A percentile compares a stretch with the other conserved stretches of the same genome.
phyloP scores from a whole-genome alignment of 2,113 vertebrate genomes.

The Hippocampus barbouri region DNA sequence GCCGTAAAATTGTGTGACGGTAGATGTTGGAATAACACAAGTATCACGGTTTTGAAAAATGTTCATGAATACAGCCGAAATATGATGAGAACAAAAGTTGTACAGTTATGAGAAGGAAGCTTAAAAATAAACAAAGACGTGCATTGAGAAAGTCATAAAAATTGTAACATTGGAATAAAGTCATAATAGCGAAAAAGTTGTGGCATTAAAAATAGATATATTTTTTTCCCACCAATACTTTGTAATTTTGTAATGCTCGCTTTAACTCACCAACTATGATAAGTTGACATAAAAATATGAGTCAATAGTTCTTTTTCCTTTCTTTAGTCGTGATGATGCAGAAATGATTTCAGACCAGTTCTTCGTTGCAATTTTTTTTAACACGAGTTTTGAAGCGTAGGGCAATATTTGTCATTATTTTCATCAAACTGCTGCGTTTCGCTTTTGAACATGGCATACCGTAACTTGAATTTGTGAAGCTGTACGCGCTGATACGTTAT shows the following conservation, averaged over 20 bases:
- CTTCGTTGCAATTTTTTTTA: neutral
- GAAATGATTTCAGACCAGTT: neutral
- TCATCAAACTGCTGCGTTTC: no score
- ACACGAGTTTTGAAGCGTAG: no score
- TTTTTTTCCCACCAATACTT: neutral
- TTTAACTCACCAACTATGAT: slow-evolving; percentile 21
- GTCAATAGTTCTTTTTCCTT: neutral
- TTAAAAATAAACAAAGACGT: neutral
- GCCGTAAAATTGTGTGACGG: neutral
- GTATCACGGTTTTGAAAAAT: neutral
- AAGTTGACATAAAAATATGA: slow-evolving; percentile 25
- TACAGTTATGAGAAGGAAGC: neutral
- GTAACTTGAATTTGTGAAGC: no score
- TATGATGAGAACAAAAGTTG: neutral
- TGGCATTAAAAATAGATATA: neutral
- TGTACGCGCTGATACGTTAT: no score
- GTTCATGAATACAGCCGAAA: neutral
- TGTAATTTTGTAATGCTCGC: neutral
- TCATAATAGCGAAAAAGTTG: neutral
- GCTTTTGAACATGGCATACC: no score
- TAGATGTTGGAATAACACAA: neutral
- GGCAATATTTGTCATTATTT: no score
- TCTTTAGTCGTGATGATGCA: neutral
- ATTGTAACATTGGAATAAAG: neutral
- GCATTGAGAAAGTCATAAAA: no score